These are phyloP conservation scores for Deroptyus accipitrinus DNA, from an alignment of 2,113 vertebrate genomes.

Conservation along the genomic window DNA sequence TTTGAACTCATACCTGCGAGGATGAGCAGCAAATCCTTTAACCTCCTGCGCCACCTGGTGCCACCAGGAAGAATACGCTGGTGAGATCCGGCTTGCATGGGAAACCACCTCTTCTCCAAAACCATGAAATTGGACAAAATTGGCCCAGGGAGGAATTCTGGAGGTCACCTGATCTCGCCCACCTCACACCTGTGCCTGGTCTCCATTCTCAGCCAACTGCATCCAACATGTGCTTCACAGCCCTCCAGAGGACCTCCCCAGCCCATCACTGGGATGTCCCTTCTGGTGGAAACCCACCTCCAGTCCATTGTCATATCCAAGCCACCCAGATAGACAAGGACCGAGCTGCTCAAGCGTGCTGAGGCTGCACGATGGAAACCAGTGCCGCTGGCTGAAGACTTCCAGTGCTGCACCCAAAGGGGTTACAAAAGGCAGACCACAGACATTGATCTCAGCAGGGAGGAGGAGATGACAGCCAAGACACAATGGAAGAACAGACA, in stretches of 20 bases:
- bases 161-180: background rate
- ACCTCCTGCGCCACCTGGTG: slow-evolving; percentile 62
- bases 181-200: background rate
- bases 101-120: background rate
- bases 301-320: background rate
- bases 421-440: slow-evolving; percentile 43
- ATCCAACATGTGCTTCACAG: background rate
- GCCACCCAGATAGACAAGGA: background rate
- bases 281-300: background rate
- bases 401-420: slow-evolving; percentile 49
- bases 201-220: background rate
- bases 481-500: slow-evolving; percentile 54
- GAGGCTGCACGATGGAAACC: background rate
- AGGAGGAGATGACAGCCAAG: slow-evolving; percentile 12
- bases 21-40: slow-evolving; percentile 3
- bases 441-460: slow-evolving; percentile 30
- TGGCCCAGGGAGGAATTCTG: background rate
- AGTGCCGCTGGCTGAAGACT: background rate
- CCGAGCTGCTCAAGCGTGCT: background rate
- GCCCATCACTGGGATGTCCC: background rate
- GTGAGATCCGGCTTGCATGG: accelerated
- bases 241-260: background rate
- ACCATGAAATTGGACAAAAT: background rate
- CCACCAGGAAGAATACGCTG: background rate
- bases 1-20: background rate